phyloP scores from a whole-genome alignment of 2,888 invertebrate genomes.

The Archips crataeganus region DNA sequence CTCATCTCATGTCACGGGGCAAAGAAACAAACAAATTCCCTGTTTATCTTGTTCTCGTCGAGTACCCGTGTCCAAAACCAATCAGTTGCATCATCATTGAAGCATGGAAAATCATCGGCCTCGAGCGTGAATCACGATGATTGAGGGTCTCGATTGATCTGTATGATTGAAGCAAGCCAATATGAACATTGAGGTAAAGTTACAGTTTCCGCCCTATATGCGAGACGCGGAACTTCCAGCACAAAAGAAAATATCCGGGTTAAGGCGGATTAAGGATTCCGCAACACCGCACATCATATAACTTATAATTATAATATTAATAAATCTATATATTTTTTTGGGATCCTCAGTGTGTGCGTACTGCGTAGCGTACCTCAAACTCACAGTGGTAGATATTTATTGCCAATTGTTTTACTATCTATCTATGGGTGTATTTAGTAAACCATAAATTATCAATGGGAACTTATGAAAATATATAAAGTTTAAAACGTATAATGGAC shows the following conservation, averaged over 20 bases:
- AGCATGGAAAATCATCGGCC: conserved; percentile 16
- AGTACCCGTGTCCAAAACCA: conserved; percentile 1
- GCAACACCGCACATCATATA: neutral
- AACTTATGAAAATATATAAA: too few relatives aligned
- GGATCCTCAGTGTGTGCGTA: too few relatives aligned
- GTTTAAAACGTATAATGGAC: too few relatives aligned
- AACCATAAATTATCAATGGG: too few relatives aligned
- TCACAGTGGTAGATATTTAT: too few relatives aligned
- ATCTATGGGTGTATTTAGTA: too few relatives aligned
- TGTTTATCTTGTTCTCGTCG: conserved; percentile 7
- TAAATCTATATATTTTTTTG: too few relatives aligned
- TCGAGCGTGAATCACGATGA: conserved; percentile 21
- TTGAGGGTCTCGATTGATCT: conserved; percentile 19
- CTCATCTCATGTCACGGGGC: too few relatives aligned
- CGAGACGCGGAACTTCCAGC: neutral
- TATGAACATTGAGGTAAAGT: neutral
- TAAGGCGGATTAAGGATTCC: neutral
- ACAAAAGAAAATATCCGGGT: neutral
- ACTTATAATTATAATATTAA: too few relatives aligned
- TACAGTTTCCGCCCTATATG: neutral
- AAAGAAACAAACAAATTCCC: too few relatives aligned
- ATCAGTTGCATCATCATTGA: conserved; percentile 28
- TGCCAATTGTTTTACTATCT: too few relatives aligned
- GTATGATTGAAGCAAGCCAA: neutral
- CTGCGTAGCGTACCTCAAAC: too few relatives aligned